Conservation (phyloP, 2,113 vertebrate genomes). For the Seriola dumerili region DNA sequence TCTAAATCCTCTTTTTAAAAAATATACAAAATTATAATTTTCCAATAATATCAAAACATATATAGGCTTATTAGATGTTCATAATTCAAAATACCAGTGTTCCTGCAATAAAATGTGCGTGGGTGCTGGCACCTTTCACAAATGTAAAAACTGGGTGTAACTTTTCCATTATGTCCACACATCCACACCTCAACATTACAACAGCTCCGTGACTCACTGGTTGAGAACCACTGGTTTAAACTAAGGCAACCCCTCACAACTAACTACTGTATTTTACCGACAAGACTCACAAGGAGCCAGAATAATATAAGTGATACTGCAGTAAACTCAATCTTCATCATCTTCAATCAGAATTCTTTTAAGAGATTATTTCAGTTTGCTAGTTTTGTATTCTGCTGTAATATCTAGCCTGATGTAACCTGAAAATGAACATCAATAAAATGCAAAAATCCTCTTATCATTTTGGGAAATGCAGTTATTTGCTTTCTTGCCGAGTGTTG, state of each 20-base stretch:
- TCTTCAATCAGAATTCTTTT: background rate
- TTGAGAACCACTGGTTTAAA: constrained; percentile 60
- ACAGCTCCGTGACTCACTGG: constrained; percentile 9
- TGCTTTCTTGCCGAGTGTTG: background rate
- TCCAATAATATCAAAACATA: background rate
- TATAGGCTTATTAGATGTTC: background rate
- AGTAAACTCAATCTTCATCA: background rate
- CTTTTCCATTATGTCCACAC: constrained; percentile 5
- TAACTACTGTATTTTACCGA: constrained; percentile 28
- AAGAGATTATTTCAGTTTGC: constrained; percentile 46
- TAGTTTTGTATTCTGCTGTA: constrained; percentile 46
- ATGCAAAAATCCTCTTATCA: constrained; percentile 3
- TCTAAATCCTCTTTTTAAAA: background rate
- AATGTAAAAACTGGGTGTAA: constrained; percentile 5
- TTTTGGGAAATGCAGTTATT: background rate
- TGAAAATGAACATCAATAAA: constrained; percentile 63
- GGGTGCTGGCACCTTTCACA: constrained; percentile 58
- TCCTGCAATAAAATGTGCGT: constrained; percentile 10
- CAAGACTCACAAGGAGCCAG: constrained; percentile 24
- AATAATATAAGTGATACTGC: constrained; percentile 8
- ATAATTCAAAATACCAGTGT: background rate
- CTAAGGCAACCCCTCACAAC: background rate
- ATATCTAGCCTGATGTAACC: constrained; percentile 56
- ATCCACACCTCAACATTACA: background rate
- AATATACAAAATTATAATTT: background rate